phyloP scores from a whole-genome alignment of 2,888 invertebrate species.

The Hedychridium roseum region DNA sequence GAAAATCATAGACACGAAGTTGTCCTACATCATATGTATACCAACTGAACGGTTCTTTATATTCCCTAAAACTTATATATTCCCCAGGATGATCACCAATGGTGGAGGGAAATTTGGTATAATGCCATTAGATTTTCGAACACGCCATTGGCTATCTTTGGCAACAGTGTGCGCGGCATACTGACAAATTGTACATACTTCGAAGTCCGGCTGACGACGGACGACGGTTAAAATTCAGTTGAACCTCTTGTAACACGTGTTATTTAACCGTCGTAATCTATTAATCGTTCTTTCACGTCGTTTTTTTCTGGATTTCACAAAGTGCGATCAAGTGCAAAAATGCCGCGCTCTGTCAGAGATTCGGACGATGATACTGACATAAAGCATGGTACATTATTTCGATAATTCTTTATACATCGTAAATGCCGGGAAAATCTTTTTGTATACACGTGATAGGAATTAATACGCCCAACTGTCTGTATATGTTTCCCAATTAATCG shows the following conservation, averaged over 20 bases:
- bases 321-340: conserved; percentile 19
- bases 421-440: conserved; percentile 4
- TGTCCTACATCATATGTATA: too few relatives aligned
- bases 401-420: conserved; percentile 13
- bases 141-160: too few relatives aligned
- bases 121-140: too few relatives aligned
- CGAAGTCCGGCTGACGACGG: too few relatives aligned
- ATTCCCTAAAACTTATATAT: too few relatives aligned
- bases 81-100: too few relatives aligned
- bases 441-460: conserved; percentile 8
- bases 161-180: too few relatives aligned
- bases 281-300: background rate
- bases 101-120: too few relatives aligned
- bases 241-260: conserved; percentile 29
- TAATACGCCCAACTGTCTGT: background rate
- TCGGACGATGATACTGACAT: conserved; percentile 39
- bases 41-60: too few relatives aligned
- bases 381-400: conserved; percentile 36
- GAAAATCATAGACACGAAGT: too few relatives aligned
- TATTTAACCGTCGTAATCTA: background rate
- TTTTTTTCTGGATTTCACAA: background rate
- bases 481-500: background rate
- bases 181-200: too few relatives aligned
- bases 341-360: conserved; percentile 38
- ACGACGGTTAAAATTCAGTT: conserved; percentile 17